These are phyloP conservation scores for Cyrtorhinus lividipennis DNA, from an alignment of 1,140 invertebrate species.

Conservation along the genomic window DNA sequence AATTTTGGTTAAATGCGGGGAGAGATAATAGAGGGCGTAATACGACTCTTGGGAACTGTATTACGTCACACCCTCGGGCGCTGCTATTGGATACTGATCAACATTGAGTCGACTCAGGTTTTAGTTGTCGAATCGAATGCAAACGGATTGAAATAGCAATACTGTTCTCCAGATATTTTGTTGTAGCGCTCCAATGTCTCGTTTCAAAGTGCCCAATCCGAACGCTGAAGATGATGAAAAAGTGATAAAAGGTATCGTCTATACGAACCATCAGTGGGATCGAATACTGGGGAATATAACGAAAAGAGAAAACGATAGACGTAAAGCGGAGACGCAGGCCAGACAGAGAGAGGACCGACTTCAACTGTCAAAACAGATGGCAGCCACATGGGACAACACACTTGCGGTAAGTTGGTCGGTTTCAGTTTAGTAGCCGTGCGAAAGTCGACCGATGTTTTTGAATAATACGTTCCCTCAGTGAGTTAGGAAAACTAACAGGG, in stretches of 20 bases:
- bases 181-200: no score
- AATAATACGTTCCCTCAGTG: no score
- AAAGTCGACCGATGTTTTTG: neutral
- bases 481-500: no score
- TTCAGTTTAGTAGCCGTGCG: neutral
- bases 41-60: no score
- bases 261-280: slow-evolving; percentile 16
- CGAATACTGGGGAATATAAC: slow-evolving; percentile 7
- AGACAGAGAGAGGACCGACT: slow-evolving; percentile 13
- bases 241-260: neutral
- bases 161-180: no score
- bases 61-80: no score
- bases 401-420: slow-evolving; percentile 17
- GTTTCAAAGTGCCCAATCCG: neutral
- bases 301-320: neutral
- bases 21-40: no score
- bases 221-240: neutral
- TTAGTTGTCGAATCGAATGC: no score
- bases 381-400: slow-evolving; percentile 22
- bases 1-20: no score
- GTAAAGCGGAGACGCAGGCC: neutral
- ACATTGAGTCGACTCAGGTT: no score
- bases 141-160: no score
- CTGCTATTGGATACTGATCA: no score
- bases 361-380: slow-evolving; percentile 20